Evolutionary conservation across 2,888 invertebrate genomes (phyloP).

Genomic region (Emmelina monodactyla): DNA sequence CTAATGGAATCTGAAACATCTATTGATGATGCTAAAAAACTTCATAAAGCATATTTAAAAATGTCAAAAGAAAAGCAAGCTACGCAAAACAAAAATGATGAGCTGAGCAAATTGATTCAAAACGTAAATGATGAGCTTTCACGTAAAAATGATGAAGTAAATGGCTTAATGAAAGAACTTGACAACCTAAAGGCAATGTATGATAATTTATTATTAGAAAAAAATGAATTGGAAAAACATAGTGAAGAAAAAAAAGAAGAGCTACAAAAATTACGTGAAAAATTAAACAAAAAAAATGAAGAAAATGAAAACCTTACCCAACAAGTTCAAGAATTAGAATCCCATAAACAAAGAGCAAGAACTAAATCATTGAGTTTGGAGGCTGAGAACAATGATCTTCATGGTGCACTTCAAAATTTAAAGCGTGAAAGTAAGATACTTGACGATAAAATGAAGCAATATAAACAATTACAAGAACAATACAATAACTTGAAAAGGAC

Average conservation of each 20-base stretch:
- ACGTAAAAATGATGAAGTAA: slow-evolving; percentile 18
- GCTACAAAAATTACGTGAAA: slow-evolving; percentile 24
- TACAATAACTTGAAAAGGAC: slow-evolving; percentile 25
- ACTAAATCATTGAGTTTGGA: background rate
- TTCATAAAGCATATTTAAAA: slow-evolving; percentile 22
- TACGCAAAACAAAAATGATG: slow-evolving; percentile 21
- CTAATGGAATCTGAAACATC: slow-evolving; percentile 23
- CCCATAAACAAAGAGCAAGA: slow-evolving; percentile 15
- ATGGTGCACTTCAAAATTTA: slow-evolving; percentile 19
- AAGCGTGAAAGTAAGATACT: slow-evolving; percentile 32
- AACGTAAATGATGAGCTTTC: slow-evolving; percentile 18
- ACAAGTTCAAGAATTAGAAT: slow-evolving; percentile 24
- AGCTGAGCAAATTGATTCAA: slow-evolving; percentile 19
- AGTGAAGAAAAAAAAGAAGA: slow-evolving; percentile 26
- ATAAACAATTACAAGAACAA: slow-evolving; percentile 28
- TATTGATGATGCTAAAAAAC: slow-evolving; percentile 23
- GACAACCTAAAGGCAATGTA: slow-evolving; percentile 19
- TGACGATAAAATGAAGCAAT: slow-evolving; percentile 26
- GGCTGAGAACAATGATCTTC: background rate
- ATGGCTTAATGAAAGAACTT: slow-evolving; percentile 23
- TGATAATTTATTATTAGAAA: slow-evolving; percentile 23
- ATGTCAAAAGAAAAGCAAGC: slow-evolving; percentile 24
- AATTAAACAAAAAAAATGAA: slow-evolving; percentile 28
- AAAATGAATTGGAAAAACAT: slow-evolving; percentile 22
- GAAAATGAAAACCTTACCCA: slow-evolving; percentile 28